Evolutionary conservation across 2,113 vertebrate genomes (phyloP).

Genomic region (Macaca mulatta): DNA sequence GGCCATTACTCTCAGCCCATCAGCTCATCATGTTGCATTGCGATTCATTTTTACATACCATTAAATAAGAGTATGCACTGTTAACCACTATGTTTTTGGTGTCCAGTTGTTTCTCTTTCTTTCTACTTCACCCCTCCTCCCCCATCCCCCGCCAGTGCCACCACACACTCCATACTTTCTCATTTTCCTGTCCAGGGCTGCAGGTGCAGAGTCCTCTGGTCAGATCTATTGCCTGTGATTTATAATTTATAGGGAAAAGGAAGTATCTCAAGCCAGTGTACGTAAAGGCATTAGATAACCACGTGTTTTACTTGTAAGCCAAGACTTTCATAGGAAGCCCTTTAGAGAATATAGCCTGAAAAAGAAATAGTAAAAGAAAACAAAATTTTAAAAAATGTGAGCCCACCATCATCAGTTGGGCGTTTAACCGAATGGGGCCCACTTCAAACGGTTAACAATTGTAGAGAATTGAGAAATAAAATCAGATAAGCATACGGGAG

Average conservation of each 20-base stretch:
- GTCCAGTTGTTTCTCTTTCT: background rate
- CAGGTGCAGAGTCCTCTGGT: conserved; percentile 32
- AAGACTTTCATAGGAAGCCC: conserved; percentile 39
- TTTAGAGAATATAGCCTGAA: background rate
- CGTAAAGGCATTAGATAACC: conserved; percentile 15
- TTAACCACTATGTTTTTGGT: background rate
- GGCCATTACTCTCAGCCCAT: background rate
- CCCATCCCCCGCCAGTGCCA: background rate
- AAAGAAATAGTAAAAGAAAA: background rate
- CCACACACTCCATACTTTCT: conserved; percentile 18
- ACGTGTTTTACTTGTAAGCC: conserved; percentile 40
- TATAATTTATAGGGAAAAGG: conserved; percentile 11
- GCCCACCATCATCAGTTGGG: background rate
- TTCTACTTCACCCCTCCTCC: background rate
- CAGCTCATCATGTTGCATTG: fast-evolving
- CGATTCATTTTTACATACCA: fast-evolving
- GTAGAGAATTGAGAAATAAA: background rate
- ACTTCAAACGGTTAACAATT: background rate
- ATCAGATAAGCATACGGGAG: background rate
- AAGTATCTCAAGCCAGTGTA: conserved; percentile 15
- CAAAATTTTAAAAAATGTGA: background rate
- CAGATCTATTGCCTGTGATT: conserved; percentile 37
- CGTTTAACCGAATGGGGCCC: background rate
- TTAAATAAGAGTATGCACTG: background rate
- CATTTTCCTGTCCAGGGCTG: conserved; percentile 31